Evolutionary conservation across 1,140 invertebrate species (phyloP), one percentile per base, ranked within the genome.

Genomic region (Drosophila pandora): DNA sequence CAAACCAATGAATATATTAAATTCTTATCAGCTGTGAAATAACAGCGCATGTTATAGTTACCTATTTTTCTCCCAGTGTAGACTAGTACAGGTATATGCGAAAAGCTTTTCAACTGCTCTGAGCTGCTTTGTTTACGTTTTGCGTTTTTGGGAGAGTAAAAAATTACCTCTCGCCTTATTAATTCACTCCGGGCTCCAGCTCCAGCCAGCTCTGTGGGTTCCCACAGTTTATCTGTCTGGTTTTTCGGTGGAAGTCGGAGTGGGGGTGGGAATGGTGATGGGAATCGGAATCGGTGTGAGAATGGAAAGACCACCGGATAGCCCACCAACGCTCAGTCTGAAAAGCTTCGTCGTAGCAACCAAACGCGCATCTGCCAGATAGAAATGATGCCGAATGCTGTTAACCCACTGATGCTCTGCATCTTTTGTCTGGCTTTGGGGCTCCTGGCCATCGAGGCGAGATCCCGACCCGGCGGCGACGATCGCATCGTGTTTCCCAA

Each of bases 401-500:
- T 69, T 39, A 69, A 57, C 52, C 25, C 25, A 7, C 32, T 56
- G 64, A 3, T 56, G 25, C 43, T 49, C 6, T 57, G 43, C 21
- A 12, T 68, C 7, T 37, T 39, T 21, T 53, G n/a, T 52, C 57
- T 76, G 25, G 48, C 70, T 6, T 13, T 80, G 41, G 25, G 17
- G 5, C 30, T 65, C 41, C 8, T 67, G 23, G 10, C 52, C 2
- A 64, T 52, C 21, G 59, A 50, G 47, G 70, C 48, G 8, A 47
- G 71, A 64, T 17, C 70, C 2, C 63, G 50, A 2, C 30, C 47
- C 4, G 8, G 41, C 9, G 37, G 6, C 30, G 58, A 78, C 17
- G 77, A 81, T 71, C 82, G 82, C 25, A 87, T 85, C 23, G 58
- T 85, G 1, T 85, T 84, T 17, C 81, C 81, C 13, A 56, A 53